Evolutionary conservation across 2,797 vertebrate genomes (phyloP), one percentile per base, ranked within the genome.

Genomic region (Jordanella pulchra): DNA sequence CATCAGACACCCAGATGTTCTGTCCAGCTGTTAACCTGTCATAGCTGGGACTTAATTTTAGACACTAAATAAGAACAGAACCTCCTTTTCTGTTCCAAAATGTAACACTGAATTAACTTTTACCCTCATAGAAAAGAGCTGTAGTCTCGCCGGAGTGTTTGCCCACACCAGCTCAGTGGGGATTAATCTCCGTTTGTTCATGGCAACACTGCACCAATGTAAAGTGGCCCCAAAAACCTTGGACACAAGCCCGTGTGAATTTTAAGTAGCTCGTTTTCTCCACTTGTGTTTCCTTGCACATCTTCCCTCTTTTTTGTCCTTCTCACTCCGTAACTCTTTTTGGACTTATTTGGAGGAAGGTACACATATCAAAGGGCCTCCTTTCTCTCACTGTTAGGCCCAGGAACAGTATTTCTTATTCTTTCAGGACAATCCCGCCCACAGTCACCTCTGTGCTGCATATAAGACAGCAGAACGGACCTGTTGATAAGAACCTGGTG

Each of bases 171-270:
- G 76, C 90, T 73, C 90, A 85, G 91, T 76, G 47, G 76, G 72
- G 88, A 85, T 88, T 78, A 79, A 84, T 75, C 86, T 86, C 72
- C 77, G 84, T 93, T 89, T 92, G 91, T 92, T 89, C 83, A 67
- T 69, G 65, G 87, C 90, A 89, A 91, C 92, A 84, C 91, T 76
- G 91, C 87, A 72, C 93, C 93, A 92, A 94, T 95, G 92, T 93
- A 93, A 94, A 95, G 92, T 91, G 93, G 93, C 76, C 80, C 84
- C 66, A 35, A 87, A 93, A 89, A 90, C 78, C 84, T 91, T 94
- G 94, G 93, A 91, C 67, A 15, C 64, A 55, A 72, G 91, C 93
- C 93, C 75, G 30, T 71, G 44, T 92, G 94, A 93, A 94, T 94
- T 90, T 94, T 91, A 95, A 95, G 91, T 91, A 88, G 85, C 84